phyloP scores from a whole-genome alignment of 2,797 vertebrate species.

The Denticeps clupeoides region DNA sequence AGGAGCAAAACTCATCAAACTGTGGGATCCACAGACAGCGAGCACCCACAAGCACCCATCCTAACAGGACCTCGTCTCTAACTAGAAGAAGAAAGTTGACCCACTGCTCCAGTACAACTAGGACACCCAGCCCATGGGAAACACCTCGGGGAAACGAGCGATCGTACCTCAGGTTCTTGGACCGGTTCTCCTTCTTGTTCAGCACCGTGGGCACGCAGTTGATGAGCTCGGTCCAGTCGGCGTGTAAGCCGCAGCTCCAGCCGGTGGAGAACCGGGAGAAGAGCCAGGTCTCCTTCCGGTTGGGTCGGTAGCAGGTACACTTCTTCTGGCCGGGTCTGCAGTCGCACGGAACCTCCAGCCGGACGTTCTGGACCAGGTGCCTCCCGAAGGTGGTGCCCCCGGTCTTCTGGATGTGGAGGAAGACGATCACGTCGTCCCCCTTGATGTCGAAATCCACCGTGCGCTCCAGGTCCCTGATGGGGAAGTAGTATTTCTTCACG shows the following conservation, averaged over 20 bases:
- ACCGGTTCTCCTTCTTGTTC: conserved; percentile 80
- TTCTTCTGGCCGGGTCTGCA: conserved; percentile 97
- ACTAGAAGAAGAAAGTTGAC: no score
- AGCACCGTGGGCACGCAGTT: conserved; percentile 94
- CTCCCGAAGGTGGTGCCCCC: conserved; percentile 95
- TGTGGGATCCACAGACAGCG: no score
- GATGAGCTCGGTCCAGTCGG: conserved; percentile 98
- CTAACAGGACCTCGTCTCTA: no score
- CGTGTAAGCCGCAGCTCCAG: conserved; percentile 98
- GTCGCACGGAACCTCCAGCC: conserved; percentile 92
- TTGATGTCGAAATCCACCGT: conserved; percentile 92
- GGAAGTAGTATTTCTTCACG: conserved; percentile 96
- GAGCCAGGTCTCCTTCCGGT: conserved; percentile 94
- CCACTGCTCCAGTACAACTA: no score
- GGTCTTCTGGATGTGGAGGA: conserved; percentile 97
- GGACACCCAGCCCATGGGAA: no score
- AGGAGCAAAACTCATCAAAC: no score
- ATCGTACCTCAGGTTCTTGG: conserved; percentile 55
- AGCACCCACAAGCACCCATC: no score
- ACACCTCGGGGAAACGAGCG: no score
- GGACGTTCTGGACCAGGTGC: conserved; percentile 94
- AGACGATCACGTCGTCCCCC: conserved; percentile 96
- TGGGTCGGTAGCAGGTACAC: conserved; percentile 97
- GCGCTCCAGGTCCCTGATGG: conserved; percentile 84
- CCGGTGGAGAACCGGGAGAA: conserved; percentile 97